These are phyloP conservation scores for Byasa hedistus DNA, from an alignment of 2,888 invertebrate genomes.

Conservation along the genomic window DNA sequence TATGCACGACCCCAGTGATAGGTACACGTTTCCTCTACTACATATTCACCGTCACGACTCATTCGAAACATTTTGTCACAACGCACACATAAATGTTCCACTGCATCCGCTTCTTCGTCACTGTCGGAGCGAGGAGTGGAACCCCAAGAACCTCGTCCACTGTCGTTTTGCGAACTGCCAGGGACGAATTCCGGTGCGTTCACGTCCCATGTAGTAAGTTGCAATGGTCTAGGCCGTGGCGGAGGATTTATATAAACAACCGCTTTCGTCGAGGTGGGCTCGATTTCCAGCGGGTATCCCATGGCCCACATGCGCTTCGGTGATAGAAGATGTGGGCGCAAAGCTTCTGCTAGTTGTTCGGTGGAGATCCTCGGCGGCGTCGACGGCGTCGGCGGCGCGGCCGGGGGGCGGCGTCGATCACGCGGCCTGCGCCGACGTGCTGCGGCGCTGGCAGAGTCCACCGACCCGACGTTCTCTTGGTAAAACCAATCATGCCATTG, in stretches of 20 bases:
- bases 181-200: constrained; percentile 86
- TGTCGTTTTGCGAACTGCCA: constrained; percentile 71
- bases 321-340: constrained; percentile 82
- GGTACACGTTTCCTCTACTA: constrained; percentile 86
- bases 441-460: constrained; percentile 66
- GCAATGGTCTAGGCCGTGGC: constrained; percentile 65
- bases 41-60: constrained; percentile 84
- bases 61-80: constrained; percentile 87
- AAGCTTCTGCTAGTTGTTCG: constrained; percentile 75
- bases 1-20: constrained; percentile 95
- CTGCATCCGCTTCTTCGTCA: constrained; percentile 78
- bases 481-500: constrained; percentile 73
- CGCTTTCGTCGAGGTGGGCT: constrained; percentile 80
- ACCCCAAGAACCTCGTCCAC: constrained; percentile 77
- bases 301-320: constrained; percentile 81
- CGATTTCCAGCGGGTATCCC: constrained; percentile 86
- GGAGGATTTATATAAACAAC: constrained; percentile 81
- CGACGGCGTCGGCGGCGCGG: constrained; percentile 56
- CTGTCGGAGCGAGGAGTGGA: constrained; percentile 79
- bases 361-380: constrained; percentile 79
- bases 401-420: constrained; percentile 70
- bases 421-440: constrained; percentile 70
- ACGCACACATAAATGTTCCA: constrained; percentile 84
- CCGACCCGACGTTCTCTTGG: constrained; percentile 72
- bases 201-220: constrained; percentile 78